Conservation (phyloP, 2,113 vertebrate genomes). For the Rhinolophus sinicus region DNA sequence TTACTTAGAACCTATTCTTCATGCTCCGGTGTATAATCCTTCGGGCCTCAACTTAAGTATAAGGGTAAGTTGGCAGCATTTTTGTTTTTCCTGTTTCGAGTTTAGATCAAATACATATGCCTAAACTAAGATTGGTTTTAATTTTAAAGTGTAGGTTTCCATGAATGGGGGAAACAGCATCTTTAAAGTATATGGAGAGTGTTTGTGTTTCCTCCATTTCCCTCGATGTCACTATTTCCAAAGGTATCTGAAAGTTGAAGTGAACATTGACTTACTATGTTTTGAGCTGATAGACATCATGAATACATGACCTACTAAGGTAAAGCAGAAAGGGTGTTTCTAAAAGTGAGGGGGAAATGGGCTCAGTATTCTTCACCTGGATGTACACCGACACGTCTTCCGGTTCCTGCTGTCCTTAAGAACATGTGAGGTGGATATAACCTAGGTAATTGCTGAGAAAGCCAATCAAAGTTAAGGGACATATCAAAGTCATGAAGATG, state of each 20-base stretch:
- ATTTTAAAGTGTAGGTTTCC: background rate
- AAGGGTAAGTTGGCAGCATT: constrained; percentile 59
- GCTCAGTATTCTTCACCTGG: background rate
- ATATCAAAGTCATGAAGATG: background rate
- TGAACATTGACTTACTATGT: background rate
- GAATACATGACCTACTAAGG: background rate
- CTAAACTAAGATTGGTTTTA: background rate
- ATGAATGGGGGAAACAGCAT: background rate
- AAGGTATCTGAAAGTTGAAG: background rate
- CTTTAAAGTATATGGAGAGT: background rate
- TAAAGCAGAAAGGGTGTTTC: background rate
- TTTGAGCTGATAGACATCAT: background rate
- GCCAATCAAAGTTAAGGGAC: background rate
- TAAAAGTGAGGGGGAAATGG: background rate
- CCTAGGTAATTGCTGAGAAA: background rate
- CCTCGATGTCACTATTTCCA: background rate
- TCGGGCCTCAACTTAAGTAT: constrained; percentile 76
- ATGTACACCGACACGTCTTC: background rate
- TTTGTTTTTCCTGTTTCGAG: background rate
- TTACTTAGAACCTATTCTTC: constrained; percentile 13
- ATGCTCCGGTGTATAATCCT: constrained; percentile 69
- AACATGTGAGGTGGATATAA: background rate
- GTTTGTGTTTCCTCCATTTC: background rate
- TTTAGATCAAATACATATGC: background rate
- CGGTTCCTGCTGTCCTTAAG: background rate